Percentiles rank a stretch among this genome's conserved stretches.
These are phyloP conservation scores for Umimayanthus chanpuru DNA, from an alignment of 92 coral and sea anemone species.

Conservation along the genomic window DNA sequence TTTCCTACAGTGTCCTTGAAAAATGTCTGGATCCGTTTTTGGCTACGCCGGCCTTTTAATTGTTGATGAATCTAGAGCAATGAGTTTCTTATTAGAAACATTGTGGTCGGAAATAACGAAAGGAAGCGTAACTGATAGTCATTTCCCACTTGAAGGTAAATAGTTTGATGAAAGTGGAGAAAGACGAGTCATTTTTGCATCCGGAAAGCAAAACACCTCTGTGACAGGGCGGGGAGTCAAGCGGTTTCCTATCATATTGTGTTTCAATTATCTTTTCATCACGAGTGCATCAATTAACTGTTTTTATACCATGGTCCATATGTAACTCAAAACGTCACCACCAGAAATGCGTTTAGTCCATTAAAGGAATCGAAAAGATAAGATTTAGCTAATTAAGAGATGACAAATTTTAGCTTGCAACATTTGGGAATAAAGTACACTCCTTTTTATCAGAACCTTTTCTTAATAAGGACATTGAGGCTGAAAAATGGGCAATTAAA, in stretches of 20 bases:
- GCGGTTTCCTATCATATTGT: neutral
- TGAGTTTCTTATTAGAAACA: neutral
- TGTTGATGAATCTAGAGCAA: neutral
- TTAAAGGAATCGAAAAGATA: neutral
- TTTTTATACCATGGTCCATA: neutral
- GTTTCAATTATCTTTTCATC: neutral
- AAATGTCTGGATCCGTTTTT: neutral
- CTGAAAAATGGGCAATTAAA: too few relatives aligned
- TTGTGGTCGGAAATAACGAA: conserved; percentile 5
- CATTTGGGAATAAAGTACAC: neutral
- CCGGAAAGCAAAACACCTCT: conserved; percentile 19
- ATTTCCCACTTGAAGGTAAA: neutral
- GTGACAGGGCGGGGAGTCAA: neutral
- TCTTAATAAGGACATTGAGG: too few relatives aligned
- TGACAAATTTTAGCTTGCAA: neutral
- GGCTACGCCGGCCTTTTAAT: neutral
- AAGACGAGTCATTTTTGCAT: neutral
- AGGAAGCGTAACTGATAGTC: neutral
- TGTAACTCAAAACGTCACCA: neutral
- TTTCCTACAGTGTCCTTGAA: neutral
- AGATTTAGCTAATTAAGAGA: neutral
- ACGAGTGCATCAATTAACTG: neutral
- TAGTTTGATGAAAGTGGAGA: neutral
- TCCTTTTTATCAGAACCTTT: too few relatives aligned
- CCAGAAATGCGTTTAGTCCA: neutral